Evolutionary conservation across 2,888 invertebrate species (phyloP), one percentile per base, ranked within the genome.

Genomic region (Campoplex nolae): DNA sequence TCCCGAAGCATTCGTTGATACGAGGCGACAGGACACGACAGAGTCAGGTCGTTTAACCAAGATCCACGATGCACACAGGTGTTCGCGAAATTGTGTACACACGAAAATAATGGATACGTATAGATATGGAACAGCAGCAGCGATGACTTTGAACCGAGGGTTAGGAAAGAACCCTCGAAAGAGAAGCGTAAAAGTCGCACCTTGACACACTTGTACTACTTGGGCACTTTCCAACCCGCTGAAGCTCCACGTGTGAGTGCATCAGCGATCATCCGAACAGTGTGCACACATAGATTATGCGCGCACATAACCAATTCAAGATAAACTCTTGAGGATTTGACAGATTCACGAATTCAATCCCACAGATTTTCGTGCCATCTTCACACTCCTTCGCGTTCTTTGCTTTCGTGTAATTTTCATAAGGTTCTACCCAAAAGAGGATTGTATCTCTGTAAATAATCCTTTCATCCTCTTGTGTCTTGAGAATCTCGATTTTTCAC

Each of bases 141-240:
- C 56, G 84, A 74, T 88, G 89, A 88, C 89, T 89, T 89, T 89
- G 89, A 89, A 90, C 88, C 84, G 84, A 85, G 87, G 87, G 84
- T 78, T 84, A 85, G 88, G 83, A 85, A 87, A 88, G 83, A 73
- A 77, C 62, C 81, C 76, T 81, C 81, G 74, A 35, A 70, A 73
- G 79, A 77, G 67, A 85, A 86, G 78, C 85, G 85, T 86, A 88
- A 89, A 90, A 88, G 81, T 77, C 87, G 88, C 90, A 88, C 90
- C 90, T 91, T 91, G 91, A 90, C 90, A 91, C 83, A 88, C 85
- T 89, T 90, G 18, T 28, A 38, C 83, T 54, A 88, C 84, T 88
- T 87, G 88, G 89, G 88, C 74, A 80, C 88, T 70, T 88, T 88
- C 88, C 88, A 89, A 90, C 89, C 85, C 78, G 77, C 73, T 23